These are phyloP conservation scores for Adoxophyes honmai DNA, from an alignment of 1,140 invertebrate genomes.

Conservation along the genomic window DNA sequence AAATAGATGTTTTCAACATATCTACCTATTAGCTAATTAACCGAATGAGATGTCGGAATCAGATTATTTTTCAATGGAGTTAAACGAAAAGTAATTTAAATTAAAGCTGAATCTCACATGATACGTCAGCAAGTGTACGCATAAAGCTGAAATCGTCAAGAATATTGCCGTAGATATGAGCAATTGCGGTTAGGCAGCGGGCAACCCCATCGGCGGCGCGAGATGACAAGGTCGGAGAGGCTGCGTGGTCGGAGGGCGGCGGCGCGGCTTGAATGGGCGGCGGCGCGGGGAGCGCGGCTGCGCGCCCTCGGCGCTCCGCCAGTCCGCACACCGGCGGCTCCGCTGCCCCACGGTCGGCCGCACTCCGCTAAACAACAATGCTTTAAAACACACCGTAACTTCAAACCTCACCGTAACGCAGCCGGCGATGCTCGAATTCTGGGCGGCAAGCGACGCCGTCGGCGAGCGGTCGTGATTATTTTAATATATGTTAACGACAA, in stretches of 20 bases:
- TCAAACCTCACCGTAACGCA: conserved; percentile 48
- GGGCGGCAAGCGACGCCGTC: conserved; percentile 67
- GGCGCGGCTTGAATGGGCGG: conserved; percentile 54
- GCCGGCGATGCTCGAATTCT: conserved; percentile 63
- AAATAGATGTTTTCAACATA: too few relatives aligned
- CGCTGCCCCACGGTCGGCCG: conserved; percentile 74
- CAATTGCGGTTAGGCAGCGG: neutral
- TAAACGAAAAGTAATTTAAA: too few relatives aligned
- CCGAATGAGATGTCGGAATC: too few relatives aligned
- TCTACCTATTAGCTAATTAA: too few relatives aligned
- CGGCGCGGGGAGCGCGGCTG: conserved; percentile 33
- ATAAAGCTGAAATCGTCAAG: neutral
- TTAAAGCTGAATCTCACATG: too few relatives aligned
- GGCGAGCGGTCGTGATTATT: conserved; percentile 62
- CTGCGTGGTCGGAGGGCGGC: conserved; percentile 26
- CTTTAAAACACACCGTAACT: conserved; percentile 68
- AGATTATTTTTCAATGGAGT: too few relatives aligned
- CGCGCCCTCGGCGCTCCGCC: conserved; percentile 56
- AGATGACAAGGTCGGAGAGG: conserved; percentile 21
- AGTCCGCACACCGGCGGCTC: conserved; percentile 75
- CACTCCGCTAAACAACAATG: conserved; percentile 73
- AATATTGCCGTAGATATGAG: neutral
- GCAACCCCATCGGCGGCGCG: conserved; percentile 12
- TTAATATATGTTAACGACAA: conserved; percentile 67
- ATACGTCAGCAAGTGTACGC: too few relatives aligned